These are phyloP conservation scores for Eubucco bourcierii DNA, from an alignment of 2,113 vertebrate genomes.

Conservation along the genomic window DNA sequence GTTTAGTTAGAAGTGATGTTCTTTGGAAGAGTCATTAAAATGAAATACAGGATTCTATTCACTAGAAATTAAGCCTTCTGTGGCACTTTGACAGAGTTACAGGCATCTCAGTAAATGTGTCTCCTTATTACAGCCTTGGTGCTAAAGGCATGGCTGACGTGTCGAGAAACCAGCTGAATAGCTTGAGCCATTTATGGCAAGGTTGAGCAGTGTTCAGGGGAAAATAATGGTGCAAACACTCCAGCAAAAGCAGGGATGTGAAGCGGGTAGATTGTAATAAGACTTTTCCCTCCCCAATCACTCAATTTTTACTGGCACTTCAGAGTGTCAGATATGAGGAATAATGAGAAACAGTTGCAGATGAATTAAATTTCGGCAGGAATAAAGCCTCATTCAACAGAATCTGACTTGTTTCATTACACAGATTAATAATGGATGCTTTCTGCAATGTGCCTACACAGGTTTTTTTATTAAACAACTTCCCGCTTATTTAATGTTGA, in stretches of 20 bases:
- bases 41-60: neutral
- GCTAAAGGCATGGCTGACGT: rapidly evolving
- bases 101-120: neutral
- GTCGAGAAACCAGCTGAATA: neutral
- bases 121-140: neutral
- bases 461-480: neutral
- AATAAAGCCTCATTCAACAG: neutral
- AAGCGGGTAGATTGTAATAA: neutral
- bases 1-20: neutral
- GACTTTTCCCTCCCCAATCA: neutral
- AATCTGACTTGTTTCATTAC: neutral
- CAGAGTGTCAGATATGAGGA: neutral
- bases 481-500: neutral
- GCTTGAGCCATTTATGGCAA: neutral
- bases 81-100: neutral
- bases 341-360: neutral
- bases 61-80: neutral
- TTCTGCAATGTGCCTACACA: neutral
- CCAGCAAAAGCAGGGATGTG: neutral
- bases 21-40: neutral
- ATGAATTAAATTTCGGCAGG: neutral
- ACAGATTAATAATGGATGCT: neutral
- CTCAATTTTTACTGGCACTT: neutral
- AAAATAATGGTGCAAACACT: neutral
- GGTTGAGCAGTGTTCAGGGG: neutral